Base-by-base conservation (phyloP, 2,113 vertebrate species). In the Amblyornis subalaris region DNA sequence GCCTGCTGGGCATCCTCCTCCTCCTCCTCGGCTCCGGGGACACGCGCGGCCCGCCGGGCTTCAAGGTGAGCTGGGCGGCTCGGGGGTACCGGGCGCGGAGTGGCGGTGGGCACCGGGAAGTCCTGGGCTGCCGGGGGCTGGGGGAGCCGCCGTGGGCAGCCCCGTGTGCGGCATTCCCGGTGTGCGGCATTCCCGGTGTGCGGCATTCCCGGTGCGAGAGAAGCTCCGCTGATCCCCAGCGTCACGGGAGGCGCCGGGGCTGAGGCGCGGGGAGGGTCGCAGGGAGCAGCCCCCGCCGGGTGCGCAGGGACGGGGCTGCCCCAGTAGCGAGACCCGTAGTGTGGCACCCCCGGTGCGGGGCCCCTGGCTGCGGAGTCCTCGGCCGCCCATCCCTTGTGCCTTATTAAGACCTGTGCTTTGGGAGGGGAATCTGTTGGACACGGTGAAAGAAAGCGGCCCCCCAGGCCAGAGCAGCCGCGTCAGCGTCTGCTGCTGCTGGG, bases 1-100 rank as follows among this genome's bases (percentile, higher is more conserved):
- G 98, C 70, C 72, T 98, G 13, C 89, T 97, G 12, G 98, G 98
- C 20, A 96, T 99, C 85, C 96, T 99, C 72, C 98, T 99, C 23
- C 98, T 99, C 36, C 98, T 98, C 12, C 64, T 99, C 35, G 97
- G 97, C 58, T 96, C 97, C 20, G 93, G 97, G 62, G 98, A 99
- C 89, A 48, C 98, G 48, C 97, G 65, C 70, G 97, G 98, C 36
- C 91, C 96, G 11, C 98, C 98, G 8, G 89, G 90, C 70, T 98
- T 98, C 95, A 98, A 98, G 99, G 99, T 99, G 97, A 98, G 69
- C 22, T 44, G 48, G 51, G 67, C 15, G 31, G 58, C 21, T 28
- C 53, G 35, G 33, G 35, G n/a, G 6, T 31, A n/a, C 18, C 16
- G 18, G 62, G 53, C 29, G 20, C 12, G 11, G 57, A 35, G 36